Evolutionary conservation across 2,113 vertebrate genomes (phyloP).

Genomic region (Ptilonorhynchus violaceus): DNA sequence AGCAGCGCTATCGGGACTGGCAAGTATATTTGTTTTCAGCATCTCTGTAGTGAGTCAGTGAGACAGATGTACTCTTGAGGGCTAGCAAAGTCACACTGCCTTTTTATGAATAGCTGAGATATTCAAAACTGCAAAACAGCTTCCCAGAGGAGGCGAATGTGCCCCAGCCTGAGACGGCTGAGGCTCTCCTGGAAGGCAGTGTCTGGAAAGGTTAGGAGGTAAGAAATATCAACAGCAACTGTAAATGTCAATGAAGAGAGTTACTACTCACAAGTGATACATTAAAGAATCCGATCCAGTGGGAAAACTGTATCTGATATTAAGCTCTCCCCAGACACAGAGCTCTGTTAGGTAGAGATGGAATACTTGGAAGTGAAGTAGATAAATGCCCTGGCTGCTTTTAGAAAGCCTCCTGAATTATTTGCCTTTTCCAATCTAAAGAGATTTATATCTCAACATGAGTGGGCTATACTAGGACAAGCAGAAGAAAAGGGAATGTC

Average conservation of each 20-base stretch:
- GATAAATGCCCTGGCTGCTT: background rate
- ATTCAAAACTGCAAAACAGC: background rate
- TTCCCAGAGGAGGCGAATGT: background rate
- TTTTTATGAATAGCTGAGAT: constrained; percentile 23
- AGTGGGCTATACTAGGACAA: background rate
- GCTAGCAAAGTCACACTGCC: background rate
- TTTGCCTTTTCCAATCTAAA: background rate
- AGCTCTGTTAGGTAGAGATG: background rate
- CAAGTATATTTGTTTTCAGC: constrained; percentile 13
- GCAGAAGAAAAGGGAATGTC: background rate
- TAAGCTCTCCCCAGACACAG: background rate
- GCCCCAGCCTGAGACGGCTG: background rate
- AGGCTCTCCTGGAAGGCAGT: background rate
- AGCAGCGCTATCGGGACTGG: background rate
- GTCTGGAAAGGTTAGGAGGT: background rate
- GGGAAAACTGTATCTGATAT: background rate
- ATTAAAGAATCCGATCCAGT: background rate
- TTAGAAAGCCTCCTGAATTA: constrained; percentile 11
- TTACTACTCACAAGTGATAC: background rate
- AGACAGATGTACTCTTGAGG: constrained; percentile 14
- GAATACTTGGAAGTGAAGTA: background rate
- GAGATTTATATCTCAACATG: background rate
- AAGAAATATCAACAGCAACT: constrained; percentile 17
- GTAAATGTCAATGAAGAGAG: background rate
- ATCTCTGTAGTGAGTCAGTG: background rate